phyloP scores from a whole-genome alignment of 2,113 vertebrate genomes.

The Mesocricetus auratus region DNA sequence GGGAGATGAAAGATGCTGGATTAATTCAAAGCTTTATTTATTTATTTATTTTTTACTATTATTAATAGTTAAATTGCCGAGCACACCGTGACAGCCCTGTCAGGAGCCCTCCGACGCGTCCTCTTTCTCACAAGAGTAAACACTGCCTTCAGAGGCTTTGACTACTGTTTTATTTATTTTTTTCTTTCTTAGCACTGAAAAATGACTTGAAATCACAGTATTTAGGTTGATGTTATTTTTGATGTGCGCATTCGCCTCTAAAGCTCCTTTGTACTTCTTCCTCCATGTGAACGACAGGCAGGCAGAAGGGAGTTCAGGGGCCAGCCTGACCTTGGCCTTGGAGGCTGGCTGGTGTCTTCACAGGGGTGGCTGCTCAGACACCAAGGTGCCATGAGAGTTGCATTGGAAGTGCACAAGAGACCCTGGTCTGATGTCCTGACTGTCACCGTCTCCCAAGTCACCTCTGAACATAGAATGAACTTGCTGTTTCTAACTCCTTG shows the following conservation, averaged over 20 bases:
- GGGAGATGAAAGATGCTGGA: constrained; percentile 80
- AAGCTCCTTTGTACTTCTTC: background rate
- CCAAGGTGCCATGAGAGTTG: background rate
- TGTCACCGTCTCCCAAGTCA: background rate
- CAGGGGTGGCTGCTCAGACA: background rate
- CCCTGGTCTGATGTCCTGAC: background rate
- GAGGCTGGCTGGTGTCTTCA: background rate
- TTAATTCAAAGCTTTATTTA: constrained; percentile 83
- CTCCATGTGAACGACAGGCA: background rate
- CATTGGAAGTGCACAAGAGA: background rate
- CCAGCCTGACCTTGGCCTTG: background rate
- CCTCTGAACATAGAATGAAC: background rate
- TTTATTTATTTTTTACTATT: constrained; percentile 71
- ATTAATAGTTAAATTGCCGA: constrained; percentile 81
- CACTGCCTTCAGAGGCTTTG: constrained; percentile 68
- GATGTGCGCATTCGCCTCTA: constrained; percentile 47
- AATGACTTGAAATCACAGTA: constrained; percentile 74
- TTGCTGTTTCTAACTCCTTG: background rate
- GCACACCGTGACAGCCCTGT: constrained; percentile 76
- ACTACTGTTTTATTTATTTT: constrained; percentile 41
- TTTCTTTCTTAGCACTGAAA: constrained; percentile 68
- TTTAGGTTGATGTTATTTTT: constrained; percentile 73
- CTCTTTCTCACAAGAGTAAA: constrained; percentile 73
- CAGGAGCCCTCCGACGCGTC: constrained; percentile 63
- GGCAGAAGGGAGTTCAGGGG: background rate